phyloP scores from a whole-genome alignment of 2,113 vertebrate species.

The Casuarius casuarius region DNA sequence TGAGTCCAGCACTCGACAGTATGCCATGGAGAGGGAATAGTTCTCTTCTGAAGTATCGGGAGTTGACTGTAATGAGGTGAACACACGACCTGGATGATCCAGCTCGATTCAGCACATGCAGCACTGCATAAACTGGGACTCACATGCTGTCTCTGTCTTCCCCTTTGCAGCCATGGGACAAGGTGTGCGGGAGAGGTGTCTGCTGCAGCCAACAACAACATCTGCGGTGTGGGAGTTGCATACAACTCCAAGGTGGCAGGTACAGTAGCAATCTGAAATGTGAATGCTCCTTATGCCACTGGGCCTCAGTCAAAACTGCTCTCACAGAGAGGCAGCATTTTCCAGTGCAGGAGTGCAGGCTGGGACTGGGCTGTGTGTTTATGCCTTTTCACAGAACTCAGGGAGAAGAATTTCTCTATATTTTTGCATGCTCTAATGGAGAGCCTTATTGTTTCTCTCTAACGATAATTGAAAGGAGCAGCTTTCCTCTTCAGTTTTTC shows the following conservation, averaged over 20 bases:
- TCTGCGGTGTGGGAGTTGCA: constrained; percentile 96
- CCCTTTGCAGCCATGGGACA: constrained; percentile 89
- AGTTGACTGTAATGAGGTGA: not conserved
- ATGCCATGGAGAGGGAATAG: not conserved
- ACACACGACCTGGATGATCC: rapidly evolving
- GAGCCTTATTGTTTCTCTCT: not conserved
- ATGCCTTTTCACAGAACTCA: not conserved
- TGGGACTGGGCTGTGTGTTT: not conserved
- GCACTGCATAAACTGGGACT: not conserved
- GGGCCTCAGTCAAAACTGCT: not conserved
- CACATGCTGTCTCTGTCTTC: not conserved
- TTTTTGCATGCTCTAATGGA: not conserved
- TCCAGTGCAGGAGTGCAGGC: not conserved
- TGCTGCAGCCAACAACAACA: constrained; percentile 96
- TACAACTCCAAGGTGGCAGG: constrained; percentile 98
- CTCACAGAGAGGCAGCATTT: not conserved
- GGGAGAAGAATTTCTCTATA: not conserved
- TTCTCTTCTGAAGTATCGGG: not conserved
- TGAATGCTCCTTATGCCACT: not conserved
- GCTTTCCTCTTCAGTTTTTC: not conserved
- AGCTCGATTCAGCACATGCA: rapidly evolving
- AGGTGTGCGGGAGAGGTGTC: constrained; percentile 98
- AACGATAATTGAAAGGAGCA: not conserved
- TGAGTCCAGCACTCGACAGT: not conserved
- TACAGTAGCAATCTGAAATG: constrained; percentile 42